Base-by-base conservation (phyloP, 2,888 invertebrate genomes). In the Eupeodes luniger region DNA sequence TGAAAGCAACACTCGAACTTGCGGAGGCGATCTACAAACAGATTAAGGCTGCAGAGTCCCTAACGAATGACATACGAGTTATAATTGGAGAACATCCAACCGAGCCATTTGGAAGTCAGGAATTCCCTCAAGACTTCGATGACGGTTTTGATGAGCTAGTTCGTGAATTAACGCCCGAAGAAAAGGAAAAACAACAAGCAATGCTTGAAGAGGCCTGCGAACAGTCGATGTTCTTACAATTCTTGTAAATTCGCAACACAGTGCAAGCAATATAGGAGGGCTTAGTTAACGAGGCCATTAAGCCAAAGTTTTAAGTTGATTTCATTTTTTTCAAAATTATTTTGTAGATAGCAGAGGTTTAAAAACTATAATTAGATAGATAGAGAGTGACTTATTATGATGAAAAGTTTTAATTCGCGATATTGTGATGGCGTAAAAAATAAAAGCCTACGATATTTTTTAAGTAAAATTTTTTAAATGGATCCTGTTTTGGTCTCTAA, bases 21-120 rank as follows among this genome's bases (percentile, higher is more conserved):
- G 99, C 99, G 0, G 99, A 99, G 94, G 97, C 97, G 10, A 98
- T 99, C 90, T 99, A 96, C 94, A 95, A 97, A 91, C 99, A 99
- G 93, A 95, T 99, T 1, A 95, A 96, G 90, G 95, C 95, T 14
- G 95, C 96, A 0, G 95, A 95, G 1, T 95, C 96, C 90, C 93
- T 97, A 76, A 96, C 96, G 0, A 96, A 97, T 92, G 95, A 95
- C 87, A 95, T 97, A 74, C 94, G 97, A 76, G 93, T 95, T 2
- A 96, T 97, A 85, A 95, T 98, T 66, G 97, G 97, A 0, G 93
- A 97, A 91, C 91, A 91, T 0, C 76, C 92, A 62, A 82, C 91
- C 10, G 89, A 90, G 19, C 74, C 90, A 0, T 85, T 19, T 85
- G 87, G 85, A 40, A 91, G 90, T 1, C 90, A 90, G 19, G 88